Base-by-base conservation (phyloP, 2,113 vertebrate genomes). In the Clarias batrachus region DNA sequence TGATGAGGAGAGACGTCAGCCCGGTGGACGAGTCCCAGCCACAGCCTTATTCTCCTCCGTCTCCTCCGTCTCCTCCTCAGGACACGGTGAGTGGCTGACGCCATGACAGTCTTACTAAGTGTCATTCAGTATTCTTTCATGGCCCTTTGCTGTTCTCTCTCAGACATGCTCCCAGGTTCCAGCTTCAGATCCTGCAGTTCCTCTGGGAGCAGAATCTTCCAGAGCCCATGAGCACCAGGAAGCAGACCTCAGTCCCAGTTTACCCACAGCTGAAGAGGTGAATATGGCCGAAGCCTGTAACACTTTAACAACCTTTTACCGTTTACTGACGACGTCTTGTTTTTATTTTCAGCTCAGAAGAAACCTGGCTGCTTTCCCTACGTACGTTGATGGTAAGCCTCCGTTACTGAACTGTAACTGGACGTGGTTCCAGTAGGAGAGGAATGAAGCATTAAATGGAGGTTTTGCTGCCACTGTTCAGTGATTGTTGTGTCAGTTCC, bases 361-460 rank as follows among this genome's bases (percentile, higher is more conserved):
- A 94, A 96, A 95, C 93, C 95, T 99, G 95, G 96, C 97, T 90
- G 95, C 96, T n/a, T 98, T 99, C 92, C 98, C 98, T 88, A 97
- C 97, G 7, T 99, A 97, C 89, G 97, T 99, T 88, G 97, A 99
- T 93, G 97, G 98, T 98, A 94, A 97, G 97, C 91, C 91, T 80
- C 0, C 14, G 30, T 68, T 30, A 16, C 5, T 57, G 13, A 54
- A 60, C 27, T 71, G 48, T 30, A 21, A 12, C 65, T 48, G 60
- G 21, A 25, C 23, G n/a, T 7, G 62, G 25, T 63, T 10, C 9
- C 59, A 62, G 21, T 10, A 9, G 11, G 8, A 25, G 62, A 63
- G 23, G 62, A 63, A 63, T 10, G 4, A 60, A 60, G 19, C 59
- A 17, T 48, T 7, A 48, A 48, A 48, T 48, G 41, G 41, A 48